phyloP scores from a whole-genome alignment of 2,113 vertebrate species.

The Macrotus californicus region DNA sequence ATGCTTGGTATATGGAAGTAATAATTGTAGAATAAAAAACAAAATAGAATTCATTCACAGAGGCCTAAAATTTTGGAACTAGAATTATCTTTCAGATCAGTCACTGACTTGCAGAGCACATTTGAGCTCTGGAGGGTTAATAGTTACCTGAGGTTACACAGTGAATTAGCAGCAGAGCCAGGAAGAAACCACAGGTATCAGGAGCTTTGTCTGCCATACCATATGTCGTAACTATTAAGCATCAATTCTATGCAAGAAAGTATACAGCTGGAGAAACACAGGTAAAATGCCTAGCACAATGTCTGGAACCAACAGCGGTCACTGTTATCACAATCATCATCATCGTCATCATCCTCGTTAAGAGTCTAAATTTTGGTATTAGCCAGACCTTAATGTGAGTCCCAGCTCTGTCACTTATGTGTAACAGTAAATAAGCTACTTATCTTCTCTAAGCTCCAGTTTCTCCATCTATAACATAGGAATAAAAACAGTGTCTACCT shows the following conservation, averaged over 20 bases:
- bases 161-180: neutral
- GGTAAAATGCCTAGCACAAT: neutral
- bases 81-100: neutral
- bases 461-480: conserved; percentile 10
- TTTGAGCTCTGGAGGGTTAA: neutral
- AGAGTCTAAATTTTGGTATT: neutral
- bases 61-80: neutral
- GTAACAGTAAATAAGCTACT: neutral
- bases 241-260: neutral
- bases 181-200: neutral
- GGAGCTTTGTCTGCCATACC: neutral
- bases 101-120: neutral
- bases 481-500: conserved; percentile 11
- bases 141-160: neutral
- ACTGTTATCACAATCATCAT: neutral
- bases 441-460: neutral
- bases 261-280: neutral
- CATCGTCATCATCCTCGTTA: neutral
- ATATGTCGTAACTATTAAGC: neutral
- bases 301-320: neutral
- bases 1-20: neutral
- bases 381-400: neutral
- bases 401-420: neutral
- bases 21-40: neutral
- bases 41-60: conserved; percentile 19